Conservation (phyloP, 2,888 invertebrate species). For the Cryptosula pallasiana region DNA sequence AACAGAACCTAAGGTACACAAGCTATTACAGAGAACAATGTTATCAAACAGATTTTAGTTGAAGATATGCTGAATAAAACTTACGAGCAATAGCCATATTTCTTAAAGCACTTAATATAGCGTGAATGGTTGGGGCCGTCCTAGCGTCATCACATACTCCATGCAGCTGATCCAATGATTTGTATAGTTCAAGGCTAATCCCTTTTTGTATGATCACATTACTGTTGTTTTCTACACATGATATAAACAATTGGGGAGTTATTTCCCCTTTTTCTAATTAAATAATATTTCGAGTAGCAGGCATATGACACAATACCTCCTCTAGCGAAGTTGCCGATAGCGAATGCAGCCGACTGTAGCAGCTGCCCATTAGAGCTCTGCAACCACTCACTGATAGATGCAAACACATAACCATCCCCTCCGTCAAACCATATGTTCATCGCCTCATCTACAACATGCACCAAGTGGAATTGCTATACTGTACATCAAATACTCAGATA, state of each 20-base stretch:
- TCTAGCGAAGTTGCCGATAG: conserved; percentile 83
- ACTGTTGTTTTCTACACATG: conserved; percentile 12
- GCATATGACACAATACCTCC: too few species aligned
- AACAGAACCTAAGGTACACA: too few species aligned
- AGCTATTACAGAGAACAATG: too few species aligned
- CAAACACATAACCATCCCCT: conserved; percentile 68
- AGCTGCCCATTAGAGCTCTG: conserved; percentile 64
- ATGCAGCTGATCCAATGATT: conserved; percentile 11
- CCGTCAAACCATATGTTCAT: conserved; percentile 77
- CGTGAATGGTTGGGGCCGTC: conserved; percentile 58
- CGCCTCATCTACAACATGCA: conserved; percentile 65
- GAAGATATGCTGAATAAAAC: not conserved
- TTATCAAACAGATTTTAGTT: too few species aligned
- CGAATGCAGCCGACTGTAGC: conserved; percentile 74
- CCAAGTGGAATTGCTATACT: too few species aligned
- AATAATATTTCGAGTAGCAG: too few species aligned
- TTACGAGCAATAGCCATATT: conserved; percentile 53
- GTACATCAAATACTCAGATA: not conserved
- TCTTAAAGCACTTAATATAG: conserved; percentile 67
- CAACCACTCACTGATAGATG: conserved; percentile 72
- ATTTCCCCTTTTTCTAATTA: too few species aligned
- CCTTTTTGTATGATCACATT: conserved; percentile 8
- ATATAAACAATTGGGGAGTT: too few species aligned
- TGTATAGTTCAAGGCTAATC: not conserved
- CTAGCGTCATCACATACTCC: not conserved